Conservation (phyloP, 2,888 invertebrate genomes). For the Aproaerema taeniolella region DNA sequence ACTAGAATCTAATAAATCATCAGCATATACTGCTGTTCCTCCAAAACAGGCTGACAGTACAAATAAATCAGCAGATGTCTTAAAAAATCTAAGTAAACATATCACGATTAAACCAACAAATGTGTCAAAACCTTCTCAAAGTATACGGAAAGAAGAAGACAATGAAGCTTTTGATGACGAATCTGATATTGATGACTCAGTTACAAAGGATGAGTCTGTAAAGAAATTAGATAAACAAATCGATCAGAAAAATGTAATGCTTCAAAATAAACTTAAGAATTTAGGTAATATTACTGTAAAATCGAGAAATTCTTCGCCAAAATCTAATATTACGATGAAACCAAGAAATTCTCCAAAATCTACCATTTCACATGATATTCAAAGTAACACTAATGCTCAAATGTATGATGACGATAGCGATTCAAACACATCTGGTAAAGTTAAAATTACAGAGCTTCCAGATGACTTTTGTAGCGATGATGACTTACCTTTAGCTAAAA, state of each 20-base stretch:
- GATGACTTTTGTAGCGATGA: slow-evolving; percentile 34
- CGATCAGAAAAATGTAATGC: slow-evolving; percentile 26
- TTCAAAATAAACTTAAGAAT: slow-evolving; percentile 48
- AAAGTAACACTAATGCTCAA: background rate
- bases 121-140: slow-evolving; percentile 19
- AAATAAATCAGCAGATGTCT: slow-evolving; percentile 24
- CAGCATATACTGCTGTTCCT: too few species aligned
- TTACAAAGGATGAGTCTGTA: background rate
- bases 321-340: too few species aligned
- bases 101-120: slow-evolving; percentile 44
- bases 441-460: slow-evolving; percentile 21
- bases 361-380: background rate
- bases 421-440: slow-evolving; percentile 21
- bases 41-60: background rate
- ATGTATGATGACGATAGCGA: slow-evolving; percentile 21
- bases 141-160: background rate
- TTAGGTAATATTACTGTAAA: slow-evolving; percentile 57
- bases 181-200: slow-evolving; percentile 20
- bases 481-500: slow-evolving; percentile 19
- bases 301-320: slow-evolving; percentile 43
- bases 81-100: slow-evolving; percentile 44
- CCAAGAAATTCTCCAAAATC: too few species aligned
- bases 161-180: slow-evolving; percentile 20
- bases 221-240: slow-evolving; percentile 22
- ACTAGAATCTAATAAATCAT: too few species aligned